Conservation (phyloP, 2,113 vertebrate species). For the Caracal caracal region DNA sequence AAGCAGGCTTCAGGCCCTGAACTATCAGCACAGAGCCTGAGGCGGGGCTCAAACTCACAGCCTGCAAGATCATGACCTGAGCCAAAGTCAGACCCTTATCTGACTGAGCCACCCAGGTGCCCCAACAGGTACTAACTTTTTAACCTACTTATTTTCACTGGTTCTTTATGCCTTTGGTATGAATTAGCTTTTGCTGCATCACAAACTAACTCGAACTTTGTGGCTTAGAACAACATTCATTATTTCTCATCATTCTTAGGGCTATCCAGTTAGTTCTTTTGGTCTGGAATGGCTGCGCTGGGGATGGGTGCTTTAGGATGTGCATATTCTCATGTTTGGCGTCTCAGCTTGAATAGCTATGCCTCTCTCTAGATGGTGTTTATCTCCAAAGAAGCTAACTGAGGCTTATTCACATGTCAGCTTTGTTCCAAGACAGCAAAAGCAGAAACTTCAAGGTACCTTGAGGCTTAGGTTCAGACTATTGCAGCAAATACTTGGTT, state of each 20-base stretch:
- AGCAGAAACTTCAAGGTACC: neutral
- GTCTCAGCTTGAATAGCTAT: neutral
- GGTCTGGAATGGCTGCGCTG: neutral
- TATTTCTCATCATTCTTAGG: neutral
- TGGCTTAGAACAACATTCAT: neutral
- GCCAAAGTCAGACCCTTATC: no score
- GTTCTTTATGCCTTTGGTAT: neutral
- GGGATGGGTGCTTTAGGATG: neutral
- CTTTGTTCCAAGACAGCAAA: neutral
- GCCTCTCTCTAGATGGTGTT: neutral
- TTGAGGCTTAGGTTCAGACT: neutral
- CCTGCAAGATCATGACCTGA: no score
- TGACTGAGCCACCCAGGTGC: no score
- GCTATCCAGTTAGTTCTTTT: neutral
- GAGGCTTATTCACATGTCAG: neutral
- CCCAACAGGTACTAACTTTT: neutral
- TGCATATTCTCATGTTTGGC: neutral
- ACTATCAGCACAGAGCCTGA: no score
- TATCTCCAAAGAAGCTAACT: neutral
- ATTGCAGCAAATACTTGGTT: no score
- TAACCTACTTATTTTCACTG: neutral
- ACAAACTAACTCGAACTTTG: neutral
- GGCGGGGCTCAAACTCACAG: no score
- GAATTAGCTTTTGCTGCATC: neutral
- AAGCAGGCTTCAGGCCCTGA: no score